A percentile compares a stretch with the other conserved stretches of the same genome.
Evolutionary conservation across 2,113 vertebrate genomes (phyloP).

Genomic region (Pholis gunnellus): DNA sequence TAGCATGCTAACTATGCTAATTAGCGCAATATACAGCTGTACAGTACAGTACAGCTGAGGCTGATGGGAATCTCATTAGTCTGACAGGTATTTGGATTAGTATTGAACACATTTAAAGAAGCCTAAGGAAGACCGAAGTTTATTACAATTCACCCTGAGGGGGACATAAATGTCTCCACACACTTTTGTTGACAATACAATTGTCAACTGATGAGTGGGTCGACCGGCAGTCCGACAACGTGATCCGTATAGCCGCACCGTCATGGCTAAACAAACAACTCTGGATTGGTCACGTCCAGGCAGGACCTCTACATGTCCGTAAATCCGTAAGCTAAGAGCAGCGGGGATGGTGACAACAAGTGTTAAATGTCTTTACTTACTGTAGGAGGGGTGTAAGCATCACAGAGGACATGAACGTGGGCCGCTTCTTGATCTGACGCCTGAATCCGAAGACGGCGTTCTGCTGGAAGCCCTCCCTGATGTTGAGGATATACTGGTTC

Average conservation of each 20-base stretch:
- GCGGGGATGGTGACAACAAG: neutral
- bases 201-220: neutral
- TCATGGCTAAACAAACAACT: neutral
- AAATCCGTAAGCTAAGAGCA: neutral
- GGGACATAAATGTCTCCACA: neutral
- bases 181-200: neutral
- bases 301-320: no score
- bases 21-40: neutral
- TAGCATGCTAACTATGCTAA: neutral
- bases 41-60: neutral
- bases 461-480: constrained; percentile 94
- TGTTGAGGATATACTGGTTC: constrained; percentile 97
- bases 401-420: constrained; percentile 92
- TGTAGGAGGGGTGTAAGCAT: constrained; percentile 92
- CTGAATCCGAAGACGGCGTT: constrained; percentile 91
- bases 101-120: neutral
- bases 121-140: neutral
- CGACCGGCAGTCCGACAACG: neutral
- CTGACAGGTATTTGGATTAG: neutral
- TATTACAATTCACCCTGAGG: neutral
- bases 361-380: constrained; percentile 81
- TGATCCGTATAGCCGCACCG: neutral
- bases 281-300: neutral
- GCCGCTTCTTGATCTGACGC: constrained; percentile 94
- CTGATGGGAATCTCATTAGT: neutral